Percentiles rank a stretch among this genome's conserved stretches.
Evolutionary conservation across 1,140 invertebrate species (phyloP).

Genomic region (Drosophila ogumai): DNA sequence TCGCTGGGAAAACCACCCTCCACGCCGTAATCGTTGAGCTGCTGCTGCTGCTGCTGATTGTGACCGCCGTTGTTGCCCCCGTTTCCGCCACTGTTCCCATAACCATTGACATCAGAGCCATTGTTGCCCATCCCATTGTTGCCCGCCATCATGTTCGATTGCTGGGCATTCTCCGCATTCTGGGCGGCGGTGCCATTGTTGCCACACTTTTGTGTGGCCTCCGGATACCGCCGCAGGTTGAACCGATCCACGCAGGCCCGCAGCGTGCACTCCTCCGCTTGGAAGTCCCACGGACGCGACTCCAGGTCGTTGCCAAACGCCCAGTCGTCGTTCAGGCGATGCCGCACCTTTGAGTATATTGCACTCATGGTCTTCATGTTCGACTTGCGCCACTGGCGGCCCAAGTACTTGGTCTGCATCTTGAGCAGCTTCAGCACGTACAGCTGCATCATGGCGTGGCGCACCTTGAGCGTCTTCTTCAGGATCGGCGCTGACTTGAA

Average conservation of each 20-base stretch:
- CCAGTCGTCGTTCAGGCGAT: constrained; percentile 99
- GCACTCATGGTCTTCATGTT: constrained; percentile 99
- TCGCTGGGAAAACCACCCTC: constrained; percentile 82
- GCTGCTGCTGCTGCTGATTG: constrained; percentile 77
- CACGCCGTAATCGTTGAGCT: constrained; percentile 78
- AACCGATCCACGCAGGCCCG: constrained; percentile 97
- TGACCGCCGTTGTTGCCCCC: constrained; percentile 55
- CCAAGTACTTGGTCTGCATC: constrained; percentile 99
- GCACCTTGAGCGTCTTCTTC: constrained; percentile 97
- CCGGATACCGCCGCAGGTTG: constrained; percentile 94
- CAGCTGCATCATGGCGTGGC: constrained; percentile 98
- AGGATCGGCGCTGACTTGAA: constrained; percentile 99
- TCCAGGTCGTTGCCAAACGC: constrained; percentile 99
- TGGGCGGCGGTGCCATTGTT: constrained; percentile 66
- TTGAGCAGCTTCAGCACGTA: constrained; percentile 99
- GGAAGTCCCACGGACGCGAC: constrained; percentile 99
- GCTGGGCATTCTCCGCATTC: constrained; percentile 74
- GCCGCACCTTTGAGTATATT: constrained; percentile 98
- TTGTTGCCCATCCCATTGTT: constrained; percentile 57
- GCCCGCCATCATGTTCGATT: constrained; percentile 71
- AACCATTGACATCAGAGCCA: constrained; percentile 57
- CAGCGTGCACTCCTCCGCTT: constrained; percentile 98
- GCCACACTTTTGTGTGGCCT: constrained; percentile 84
- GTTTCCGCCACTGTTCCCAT: constrained; percentile 58
- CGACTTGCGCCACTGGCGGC: constrained; percentile 98